A percentile compares a stretch with the other conserved stretches of the same genome.
These are phyloP conservation scores for Felis catus DNA, from an alignment of 2,113 vertebrate species.

Conservation along the genomic window F.catus_Fca126_mat1.0 CM031420.1:53386001-53386500, in stretches of 20 bases:
- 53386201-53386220: not conserved
- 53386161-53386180: not conserved
- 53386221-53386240: not conserved
- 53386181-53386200: not conserved
- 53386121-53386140: not conserved
- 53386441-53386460: not conserved
- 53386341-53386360: not conserved
- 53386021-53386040: not conserved
- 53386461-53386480: not conserved
- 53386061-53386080: not conserved
- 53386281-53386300: not conserved
- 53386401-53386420: not conserved
- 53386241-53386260: not conserved
- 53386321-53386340: not conserved
- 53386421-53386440: not conserved
- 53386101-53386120: not conserved
- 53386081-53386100: not conserved
- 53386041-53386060: not conserved
- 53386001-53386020: not conserved
- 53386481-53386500: not conserved
- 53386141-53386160: not conserved
- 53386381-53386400: not conserved
- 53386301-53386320: not conserved
- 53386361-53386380: not conserved
- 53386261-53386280: not conserved